phyloP scores from a whole-genome alignment of 2,888 invertebrate species.

The Bhutanitis thaidina region DNA sequence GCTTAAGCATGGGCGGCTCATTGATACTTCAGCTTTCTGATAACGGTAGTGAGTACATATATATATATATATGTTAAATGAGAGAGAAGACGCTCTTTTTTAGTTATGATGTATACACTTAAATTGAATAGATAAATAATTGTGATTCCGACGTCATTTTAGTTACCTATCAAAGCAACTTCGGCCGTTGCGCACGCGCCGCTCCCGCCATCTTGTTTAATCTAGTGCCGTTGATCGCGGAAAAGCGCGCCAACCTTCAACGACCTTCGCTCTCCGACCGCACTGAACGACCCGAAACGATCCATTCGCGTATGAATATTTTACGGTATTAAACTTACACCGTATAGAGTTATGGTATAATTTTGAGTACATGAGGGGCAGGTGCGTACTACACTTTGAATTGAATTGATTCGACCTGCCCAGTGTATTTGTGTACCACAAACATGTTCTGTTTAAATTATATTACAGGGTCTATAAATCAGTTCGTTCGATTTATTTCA shows the following conservation, averaged over 20 bases:
- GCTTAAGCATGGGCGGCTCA: too few species aligned
- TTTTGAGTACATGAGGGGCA: slow-evolving; percentile 26
- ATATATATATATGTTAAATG: too few species aligned
- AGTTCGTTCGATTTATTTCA: slow-evolving; percentile 50
- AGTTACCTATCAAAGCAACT: slow-evolving; percentile 49
- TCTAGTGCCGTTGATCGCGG: slow-evolving; percentile 78
- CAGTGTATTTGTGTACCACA: slow-evolving; percentile 56
- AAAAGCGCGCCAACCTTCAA: slow-evolving; percentile 79
- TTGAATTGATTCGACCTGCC: slow-evolving; percentile 39
- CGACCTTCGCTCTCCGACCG: slow-evolving; percentile 79
- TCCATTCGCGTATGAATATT: slow-evolving; percentile 19
- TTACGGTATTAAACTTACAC: slow-evolving; percentile 24
- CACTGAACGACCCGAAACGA: slow-evolving; percentile 43
- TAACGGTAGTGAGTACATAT: too few species aligned
- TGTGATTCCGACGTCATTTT: slow-evolving; percentile 44
- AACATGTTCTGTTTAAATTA: slow-evolving; percentile 61
- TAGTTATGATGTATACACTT: too few species aligned
- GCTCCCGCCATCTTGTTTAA: slow-evolving; percentile 76
- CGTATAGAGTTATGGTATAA: slow-evolving; percentile 24
- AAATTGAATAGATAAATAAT: too few species aligned
- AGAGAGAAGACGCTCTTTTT: too few species aligned
- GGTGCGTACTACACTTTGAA: slow-evolving; percentile 30
- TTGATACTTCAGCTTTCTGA: too few species aligned
- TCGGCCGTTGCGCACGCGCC: slow-evolving; percentile 72
- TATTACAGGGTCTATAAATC: slow-evolving; percentile 60